Percentiles rank a stretch among this genome's conserved stretches.
Evolutionary conservation across 2,797 vertebrate genomes (phyloP).

Genomic region (Capromys pilorides): DNA sequence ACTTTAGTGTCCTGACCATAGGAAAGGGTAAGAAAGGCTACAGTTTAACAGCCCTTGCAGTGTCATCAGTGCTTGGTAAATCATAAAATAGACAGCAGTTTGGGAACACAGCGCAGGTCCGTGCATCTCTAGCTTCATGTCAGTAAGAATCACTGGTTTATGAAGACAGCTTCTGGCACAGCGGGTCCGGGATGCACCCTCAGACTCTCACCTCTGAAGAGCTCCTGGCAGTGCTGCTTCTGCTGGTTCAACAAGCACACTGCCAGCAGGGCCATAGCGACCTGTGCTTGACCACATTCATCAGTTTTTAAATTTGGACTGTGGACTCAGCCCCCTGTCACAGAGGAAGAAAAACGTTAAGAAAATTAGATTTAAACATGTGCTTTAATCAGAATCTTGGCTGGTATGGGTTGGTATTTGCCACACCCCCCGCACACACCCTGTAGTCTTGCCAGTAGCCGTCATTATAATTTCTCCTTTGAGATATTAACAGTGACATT

Average conservation of each 20-base stretch:
- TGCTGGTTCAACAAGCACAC: accelerated
- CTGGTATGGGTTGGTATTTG: not conserved
- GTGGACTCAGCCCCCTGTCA: not conserved
- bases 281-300: not conserved
- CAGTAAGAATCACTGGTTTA: not conserved
- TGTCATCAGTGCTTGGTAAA: not conserved
- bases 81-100: not conserved
- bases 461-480: not conserved
- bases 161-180: not conserved
- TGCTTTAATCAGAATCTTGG: not conserved
- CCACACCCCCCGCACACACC: not conserved
- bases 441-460: accelerated
- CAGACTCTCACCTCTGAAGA: not conserved
- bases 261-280: not conserved
- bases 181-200: not conserved
- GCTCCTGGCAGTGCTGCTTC: not conserved
- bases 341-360: not conserved
- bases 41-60: not conserved
- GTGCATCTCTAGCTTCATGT: not conserved
- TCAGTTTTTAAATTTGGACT: not conserved
- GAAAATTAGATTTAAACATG: not conserved
- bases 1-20: not conserved
- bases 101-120: not conserved
- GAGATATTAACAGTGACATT: not conserved
- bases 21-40: not conserved